Evolutionary conservation across 1,140 invertebrate genomes (phyloP).

Genomic region (Drosophila grimshawi): DNA sequence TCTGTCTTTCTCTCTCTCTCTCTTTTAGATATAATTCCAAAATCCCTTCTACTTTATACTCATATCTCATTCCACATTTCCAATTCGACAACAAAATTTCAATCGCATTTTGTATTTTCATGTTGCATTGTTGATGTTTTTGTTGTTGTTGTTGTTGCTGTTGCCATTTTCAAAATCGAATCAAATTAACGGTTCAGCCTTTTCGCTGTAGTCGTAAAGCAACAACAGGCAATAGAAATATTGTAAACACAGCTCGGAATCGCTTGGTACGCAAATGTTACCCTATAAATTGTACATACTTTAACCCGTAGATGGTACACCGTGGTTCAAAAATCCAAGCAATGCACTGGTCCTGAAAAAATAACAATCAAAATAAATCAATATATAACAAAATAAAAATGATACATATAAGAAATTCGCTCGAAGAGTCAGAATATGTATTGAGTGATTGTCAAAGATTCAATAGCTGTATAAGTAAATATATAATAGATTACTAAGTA

Average conservation of each 20-base stretch:
- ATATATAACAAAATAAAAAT: not conserved
- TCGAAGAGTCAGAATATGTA: too few species aligned
- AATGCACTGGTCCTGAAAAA: not conserved
- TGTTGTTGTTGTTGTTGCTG: conserved; percentile 37
- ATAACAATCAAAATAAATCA: too few species aligned
- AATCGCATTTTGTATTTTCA: conserved; percentile 66
- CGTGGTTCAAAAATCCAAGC: too few species aligned
- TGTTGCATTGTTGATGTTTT: conserved; percentile 52
- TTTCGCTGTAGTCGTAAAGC: conserved; percentile 78
- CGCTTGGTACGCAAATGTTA: conserved; percentile 63
- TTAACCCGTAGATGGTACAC: conserved; percentile 48
- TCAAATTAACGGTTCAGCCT: conserved; percentile 76
- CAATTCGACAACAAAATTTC: conserved; percentile 27
- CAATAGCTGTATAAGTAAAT: too few species aligned
- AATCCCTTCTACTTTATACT: conserved; percentile 2
- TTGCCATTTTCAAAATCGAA: conserved; percentile 77
- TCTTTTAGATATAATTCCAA: not conserved
- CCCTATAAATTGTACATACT: conserved; percentile 19
- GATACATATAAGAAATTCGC: too few species aligned
- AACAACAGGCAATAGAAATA: conserved; percentile 74
- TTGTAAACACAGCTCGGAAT: conserved; percentile 73
- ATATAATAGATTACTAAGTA: too few species aligned
- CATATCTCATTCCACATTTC: conserved; percentile 19
- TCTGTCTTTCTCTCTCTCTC: too few species aligned
- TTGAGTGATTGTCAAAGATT: too few species aligned